Base-by-base conservation (phyloP, 2,113 vertebrate genomes). In the Nothocercus nigrocapillus region DNA sequence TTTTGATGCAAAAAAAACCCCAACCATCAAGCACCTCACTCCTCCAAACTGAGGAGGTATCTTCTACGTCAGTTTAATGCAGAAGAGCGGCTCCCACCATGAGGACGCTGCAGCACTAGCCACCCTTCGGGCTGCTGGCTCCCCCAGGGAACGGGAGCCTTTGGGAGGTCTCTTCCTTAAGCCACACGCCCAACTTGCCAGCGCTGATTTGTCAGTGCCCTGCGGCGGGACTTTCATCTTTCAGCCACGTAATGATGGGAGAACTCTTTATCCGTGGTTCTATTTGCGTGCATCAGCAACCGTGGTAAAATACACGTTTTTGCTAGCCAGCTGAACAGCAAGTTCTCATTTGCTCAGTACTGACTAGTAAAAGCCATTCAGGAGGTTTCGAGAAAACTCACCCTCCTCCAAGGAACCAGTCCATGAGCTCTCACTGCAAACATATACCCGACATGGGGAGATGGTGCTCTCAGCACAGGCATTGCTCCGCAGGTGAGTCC, bases 191-290 rank as follows among this genome's bases (percentile, higher is more conserved):
- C 1, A 16, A 25, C 49, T 90, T 93, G 86, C 90, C 90, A 88
- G 77, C 59, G 61, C 80, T 94, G 88, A 74, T 96, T 94, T 95
- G 85, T 93, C 80, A 94, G 90, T 22, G 45, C 94, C 96, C 76
- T 5, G 42, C 83, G 90, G 90, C 90, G 51, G 95, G 69, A 69
- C 86, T 96, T 97, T 97, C 90, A 95, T 97, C 90, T 94, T 78
- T 36, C 36, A 45, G 80, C 64, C 85, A 22, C 88, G 68, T 63
- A 90, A 74, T 15, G 90, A 69, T n/a, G 90, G 80, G 74, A 73
- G 82, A 79, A 77, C 72, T 74, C 68, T 68, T 22, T 56, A 45
- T 75, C 90, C 85, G 75, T 88, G 82, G 61, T 82, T 86, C 66
- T 25, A 93, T 88, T 94, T 92, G 94, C 94, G 92, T 68, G 90